phyloP scores from a whole-genome alignment of 2,113 vertebrate genomes.

The Ptilorrhoa leucosticta region DNA sequence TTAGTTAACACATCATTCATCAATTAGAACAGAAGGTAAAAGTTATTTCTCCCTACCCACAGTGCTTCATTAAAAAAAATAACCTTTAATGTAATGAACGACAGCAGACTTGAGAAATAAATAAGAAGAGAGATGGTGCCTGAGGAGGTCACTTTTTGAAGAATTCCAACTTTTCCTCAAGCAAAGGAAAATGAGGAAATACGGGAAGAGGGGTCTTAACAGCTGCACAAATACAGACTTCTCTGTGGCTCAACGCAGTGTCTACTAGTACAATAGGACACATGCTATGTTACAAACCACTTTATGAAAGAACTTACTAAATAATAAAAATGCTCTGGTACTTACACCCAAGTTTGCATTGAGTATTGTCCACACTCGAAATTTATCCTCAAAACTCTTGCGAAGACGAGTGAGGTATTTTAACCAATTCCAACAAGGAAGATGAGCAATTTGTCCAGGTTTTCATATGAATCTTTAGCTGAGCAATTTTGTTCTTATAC shows the following conservation, averaged over 20 bases:
- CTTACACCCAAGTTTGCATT: neutral
- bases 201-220: neutral
- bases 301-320: neutral
- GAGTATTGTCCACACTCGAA: neutral
- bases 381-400: neutral
- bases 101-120: neutral
- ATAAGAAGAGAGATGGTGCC: neutral
- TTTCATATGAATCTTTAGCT: neutral
- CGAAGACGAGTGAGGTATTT: neutral
- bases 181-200: neutral
- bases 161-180: neutral
- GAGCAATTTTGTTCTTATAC: neutral
- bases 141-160: conserved; percentile 16
- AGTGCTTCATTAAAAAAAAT: conserved; percentile 58
- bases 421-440: neutral
- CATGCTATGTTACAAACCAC: accelerated
- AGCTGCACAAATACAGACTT: neutral
- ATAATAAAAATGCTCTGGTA: neutral
- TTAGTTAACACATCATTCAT: conserved; percentile 69
- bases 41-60: conserved; percentile 57
- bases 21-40: conserved; percentile 67
- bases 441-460: neutral
- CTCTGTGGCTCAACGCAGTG: neutral
- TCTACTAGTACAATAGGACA: neutral
- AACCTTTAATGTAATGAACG: conserved; percentile 52